phyloP scores from a whole-genome alignment of 1,140 invertebrate genomes.

The Luehdorfia chinensis region DNA sequence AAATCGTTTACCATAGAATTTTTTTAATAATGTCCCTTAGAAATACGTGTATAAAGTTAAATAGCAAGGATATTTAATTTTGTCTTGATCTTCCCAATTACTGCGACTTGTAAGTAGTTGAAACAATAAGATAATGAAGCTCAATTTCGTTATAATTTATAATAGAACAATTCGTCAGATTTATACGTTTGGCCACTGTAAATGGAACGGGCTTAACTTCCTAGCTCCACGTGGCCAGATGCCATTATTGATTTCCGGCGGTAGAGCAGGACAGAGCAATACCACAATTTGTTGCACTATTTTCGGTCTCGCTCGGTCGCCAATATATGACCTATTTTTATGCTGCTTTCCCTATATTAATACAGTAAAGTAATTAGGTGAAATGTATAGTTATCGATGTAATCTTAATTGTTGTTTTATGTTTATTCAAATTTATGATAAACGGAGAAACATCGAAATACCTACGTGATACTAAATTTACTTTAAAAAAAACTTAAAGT shows the following conservation, averaged over 20 bases:
- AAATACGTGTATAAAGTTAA: too few relatives aligned
- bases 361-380: conserved; percentile 73
- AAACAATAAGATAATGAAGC: too few relatives aligned
- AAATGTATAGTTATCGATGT: conserved; percentile 56
- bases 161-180: too few relatives aligned
- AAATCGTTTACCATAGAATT: too few relatives aligned
- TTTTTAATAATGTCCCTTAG: too few relatives aligned
- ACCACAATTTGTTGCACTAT: conserved; percentile 75
- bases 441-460: too few relatives aligned
- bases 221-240: conserved; percentile 70
- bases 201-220: conserved; percentile 61
- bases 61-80: too few relatives aligned
- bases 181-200: conserved; percentile 48
- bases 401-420: conserved; percentile 40
- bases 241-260: conserved; percentile 75
- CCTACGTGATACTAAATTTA: too few relatives aligned
- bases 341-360: conserved; percentile 73
- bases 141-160: too few relatives aligned
- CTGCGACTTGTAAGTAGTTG: too few relatives aligned
- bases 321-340: conserved; percentile 78
- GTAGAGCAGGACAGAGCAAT: conserved; percentile 56
- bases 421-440: conserved; percentile 11
- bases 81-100: too few relatives aligned
- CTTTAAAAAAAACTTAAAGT: too few relatives aligned
- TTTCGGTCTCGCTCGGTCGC: conserved; percentile 61